Evolutionary conservation across 2,797 vertebrate genomes (phyloP), one percentile per base, ranked within the genome.

Genomic region (Oceanodroma leucorhoa): DNA sequence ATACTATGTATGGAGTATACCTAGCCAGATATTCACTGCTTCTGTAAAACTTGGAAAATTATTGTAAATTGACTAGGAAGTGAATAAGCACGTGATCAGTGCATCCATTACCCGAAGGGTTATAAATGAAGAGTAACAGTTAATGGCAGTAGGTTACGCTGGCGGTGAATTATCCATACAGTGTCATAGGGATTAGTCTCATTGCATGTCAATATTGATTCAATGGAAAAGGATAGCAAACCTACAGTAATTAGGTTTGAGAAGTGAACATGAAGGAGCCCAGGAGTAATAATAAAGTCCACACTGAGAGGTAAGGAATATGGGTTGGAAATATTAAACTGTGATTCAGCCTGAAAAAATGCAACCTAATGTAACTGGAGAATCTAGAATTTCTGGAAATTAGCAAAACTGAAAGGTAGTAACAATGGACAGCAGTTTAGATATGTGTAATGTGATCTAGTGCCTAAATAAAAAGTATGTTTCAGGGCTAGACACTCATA

Each of bases 311-410:
- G 41, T 77, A 95, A 95, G 26, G 81, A 95, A 60, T 83, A 86
- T 66, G 69, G 70, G 18, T 83, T 94, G 65, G 53, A 92, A 94
- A 27, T 79, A 40, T 41, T 84, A 81, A 93, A 77, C 50, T 82
- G 66, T 93, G 85, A 92, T 93, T 97, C 95, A 95, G n/a, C 53
- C 93, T 88, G 76, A 91, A 97, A 96, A 94, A 91, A 88, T 20
- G 16, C 81, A 93, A 76, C 54, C 34, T 30, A 51, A 69, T 90
- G 51, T 75, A 93, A 82, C 41, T 87, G 82, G 66, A 66, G 69
- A 94, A 89, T 95, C 69, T 58, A 61, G 32, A 75, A 72, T 72
- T 65, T 87, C 66, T 92, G 36, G 14, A 84, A 84, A 67, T 62
- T 30, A 90, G 45, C 21, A 84, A 72, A 95, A 90, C 41, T 58